phyloP scores from a whole-genome alignment of 1,140 invertebrate species.

The Hirudo medicinalis region DNA sequence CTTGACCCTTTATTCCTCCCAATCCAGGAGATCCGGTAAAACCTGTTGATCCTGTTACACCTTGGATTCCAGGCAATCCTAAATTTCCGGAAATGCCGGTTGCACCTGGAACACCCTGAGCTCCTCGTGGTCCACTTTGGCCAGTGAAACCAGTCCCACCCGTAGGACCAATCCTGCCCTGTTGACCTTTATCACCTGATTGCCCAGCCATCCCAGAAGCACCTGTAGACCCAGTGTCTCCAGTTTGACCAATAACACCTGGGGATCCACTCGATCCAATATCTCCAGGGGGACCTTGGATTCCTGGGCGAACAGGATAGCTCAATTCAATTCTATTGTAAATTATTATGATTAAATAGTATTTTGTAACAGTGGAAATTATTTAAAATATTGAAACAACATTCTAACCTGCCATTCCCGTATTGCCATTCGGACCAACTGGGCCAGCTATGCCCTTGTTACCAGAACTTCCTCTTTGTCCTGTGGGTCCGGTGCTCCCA shows the following conservation, averaged over 20 bases:
- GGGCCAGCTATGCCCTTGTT: background rate
- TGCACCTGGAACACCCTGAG: slow-evolving; percentile 9
- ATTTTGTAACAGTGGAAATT: no score
- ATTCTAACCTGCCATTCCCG: background rate
- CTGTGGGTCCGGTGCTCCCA: background rate
- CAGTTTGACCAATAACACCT: no score
- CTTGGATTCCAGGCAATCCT: slow-evolving; percentile 9
- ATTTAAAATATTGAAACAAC: no score
- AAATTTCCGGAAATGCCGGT: background rate
- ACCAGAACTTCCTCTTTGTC: no score
- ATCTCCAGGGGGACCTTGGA: no score
- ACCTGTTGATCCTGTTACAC: slow-evolving; percentile 8
- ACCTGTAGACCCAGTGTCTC: no score
- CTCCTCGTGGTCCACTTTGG: slow-evolving; percentile 11
- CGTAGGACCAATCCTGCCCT: background rate
- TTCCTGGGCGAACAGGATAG: no score
- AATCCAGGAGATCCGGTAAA: background rate
- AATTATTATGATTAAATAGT: no score
- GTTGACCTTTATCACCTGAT: background rate
- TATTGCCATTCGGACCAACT: slow-evolving; percentile 11
- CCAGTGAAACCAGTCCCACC: slow-evolving; percentile 18
- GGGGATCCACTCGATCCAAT: no score
- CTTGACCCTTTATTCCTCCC: background rate
- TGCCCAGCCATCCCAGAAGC: no score
- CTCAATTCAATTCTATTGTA: no score